These are phyloP conservation scores for Delichon dasypus DNA, from an alignment of 2,797 vertebrate genomes.

Conservation along the genomic window DNA sequence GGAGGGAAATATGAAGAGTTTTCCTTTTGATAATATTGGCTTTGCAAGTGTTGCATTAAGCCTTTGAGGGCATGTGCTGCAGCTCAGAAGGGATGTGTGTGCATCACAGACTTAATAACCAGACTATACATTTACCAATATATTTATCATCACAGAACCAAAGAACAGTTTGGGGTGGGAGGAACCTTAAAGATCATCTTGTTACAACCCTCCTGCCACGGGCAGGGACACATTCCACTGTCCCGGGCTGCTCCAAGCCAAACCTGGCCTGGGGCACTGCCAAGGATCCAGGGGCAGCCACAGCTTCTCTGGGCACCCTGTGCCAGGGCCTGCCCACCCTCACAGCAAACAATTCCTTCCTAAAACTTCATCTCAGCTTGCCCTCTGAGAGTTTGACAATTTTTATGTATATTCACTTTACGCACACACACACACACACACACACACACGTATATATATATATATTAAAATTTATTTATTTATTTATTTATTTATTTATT, in stretches of 20 bases:
- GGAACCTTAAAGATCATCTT: neutral
- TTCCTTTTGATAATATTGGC: neutral
- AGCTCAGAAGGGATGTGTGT: rapidly evolving
- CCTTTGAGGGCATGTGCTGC: neutral
- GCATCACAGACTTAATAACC: neutral
- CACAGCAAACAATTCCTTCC: neutral
- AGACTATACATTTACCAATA: rapidly evolving
- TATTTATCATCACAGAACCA: neutral
- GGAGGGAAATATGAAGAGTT: neutral
- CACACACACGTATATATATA: too few species aligned
- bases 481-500: neutral
- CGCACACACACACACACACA: too few species aligned
- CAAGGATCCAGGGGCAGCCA: neutral
- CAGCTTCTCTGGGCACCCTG: neutral
- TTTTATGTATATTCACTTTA: neutral
- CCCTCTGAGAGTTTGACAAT: too few species aligned
- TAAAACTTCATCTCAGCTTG: neutral
- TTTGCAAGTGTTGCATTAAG: neutral
- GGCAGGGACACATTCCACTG: neutral
- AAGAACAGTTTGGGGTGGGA: too few species aligned
- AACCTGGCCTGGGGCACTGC: rapidly evolving
- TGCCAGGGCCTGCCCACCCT: neutral
- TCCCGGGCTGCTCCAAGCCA: neutral
- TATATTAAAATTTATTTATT: too few species aligned
- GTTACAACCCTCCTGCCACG: neutral